These are phyloP conservation scores for Centrocercus urophasianus DNA, from an alignment of 2,113 vertebrate species.

Conservation along the genomic window DNA sequence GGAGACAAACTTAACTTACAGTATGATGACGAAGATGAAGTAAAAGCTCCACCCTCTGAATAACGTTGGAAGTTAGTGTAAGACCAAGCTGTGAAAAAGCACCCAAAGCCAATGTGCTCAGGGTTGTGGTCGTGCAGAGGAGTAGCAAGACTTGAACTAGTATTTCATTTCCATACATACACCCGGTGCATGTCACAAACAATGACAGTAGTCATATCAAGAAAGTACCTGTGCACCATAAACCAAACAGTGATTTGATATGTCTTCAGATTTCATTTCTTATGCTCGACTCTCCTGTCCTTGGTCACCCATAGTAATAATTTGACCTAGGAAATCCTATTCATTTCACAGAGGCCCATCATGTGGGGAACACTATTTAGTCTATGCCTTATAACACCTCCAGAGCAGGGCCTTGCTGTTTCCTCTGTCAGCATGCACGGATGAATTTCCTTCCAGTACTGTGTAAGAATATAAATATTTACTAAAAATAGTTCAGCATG, in stretches of 20 bases:
- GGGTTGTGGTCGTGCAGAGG: neutral
- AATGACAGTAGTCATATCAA: neutral
- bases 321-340: neutral
- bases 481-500: conserved; percentile 57
- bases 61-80: neutral
- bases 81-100: neutral
- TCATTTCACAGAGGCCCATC: neutral
- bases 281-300: neutral
- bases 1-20: conserved; percentile 5
- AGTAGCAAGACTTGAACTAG: neutral
- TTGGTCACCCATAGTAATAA: neutral
- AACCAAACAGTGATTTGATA: neutral
- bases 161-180: neutral
- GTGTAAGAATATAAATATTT: conserved; percentile 48
- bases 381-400: neutral
- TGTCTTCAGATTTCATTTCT: neutral
- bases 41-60: neutral
- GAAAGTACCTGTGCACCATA: neutral
- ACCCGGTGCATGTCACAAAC: neutral
- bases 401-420: neutral
- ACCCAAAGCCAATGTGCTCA: neutral
- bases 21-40: neutral
- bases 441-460: neutral
- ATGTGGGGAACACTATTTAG: neutral
- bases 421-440: neutral